phyloP scores from a whole-genome alignment of 2,797 vertebrate species.

The Molothrus aeneus region DNA sequence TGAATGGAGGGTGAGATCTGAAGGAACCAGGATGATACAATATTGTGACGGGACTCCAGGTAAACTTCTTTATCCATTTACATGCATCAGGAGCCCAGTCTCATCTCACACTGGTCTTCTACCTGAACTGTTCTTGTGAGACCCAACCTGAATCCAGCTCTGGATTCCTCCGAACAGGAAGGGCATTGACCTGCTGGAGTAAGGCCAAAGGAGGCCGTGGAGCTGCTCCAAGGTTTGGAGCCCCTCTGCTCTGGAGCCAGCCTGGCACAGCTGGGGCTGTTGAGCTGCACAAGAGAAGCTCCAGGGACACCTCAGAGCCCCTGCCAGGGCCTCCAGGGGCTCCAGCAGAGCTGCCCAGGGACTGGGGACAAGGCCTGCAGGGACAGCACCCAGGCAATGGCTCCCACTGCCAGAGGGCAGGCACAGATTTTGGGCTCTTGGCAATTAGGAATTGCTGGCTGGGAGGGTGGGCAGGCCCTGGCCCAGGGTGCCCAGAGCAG shows the following conservation, averaged over 20 bases:
- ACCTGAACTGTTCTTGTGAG: not conserved
- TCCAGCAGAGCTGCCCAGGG: not conserved
- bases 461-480: accelerated
- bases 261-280: not conserved
- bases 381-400: accelerated
- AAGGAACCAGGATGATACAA: not conserved
- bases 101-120: not conserved
- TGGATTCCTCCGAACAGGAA: not conserved
- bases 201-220: accelerated
- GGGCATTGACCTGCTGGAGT: accelerated
- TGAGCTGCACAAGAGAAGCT: not conserved
- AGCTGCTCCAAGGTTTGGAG: accelerated
- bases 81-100: not conserved
- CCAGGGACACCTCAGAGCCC: not conserved
- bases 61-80: not conserved
- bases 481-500: not conserved
- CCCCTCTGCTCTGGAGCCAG: not conserved
- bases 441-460: accelerated
- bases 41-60: not conserved
- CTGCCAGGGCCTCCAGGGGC: not conserved
- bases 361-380: not conserved
- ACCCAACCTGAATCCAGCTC: not conserved
- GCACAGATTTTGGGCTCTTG: accelerated
- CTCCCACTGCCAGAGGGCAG: not conserved
- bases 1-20: not conserved